phyloP scores from a whole-genome alignment of 64 coral and sea anemone genomes.

The Stylophora pistillata region DNA sequence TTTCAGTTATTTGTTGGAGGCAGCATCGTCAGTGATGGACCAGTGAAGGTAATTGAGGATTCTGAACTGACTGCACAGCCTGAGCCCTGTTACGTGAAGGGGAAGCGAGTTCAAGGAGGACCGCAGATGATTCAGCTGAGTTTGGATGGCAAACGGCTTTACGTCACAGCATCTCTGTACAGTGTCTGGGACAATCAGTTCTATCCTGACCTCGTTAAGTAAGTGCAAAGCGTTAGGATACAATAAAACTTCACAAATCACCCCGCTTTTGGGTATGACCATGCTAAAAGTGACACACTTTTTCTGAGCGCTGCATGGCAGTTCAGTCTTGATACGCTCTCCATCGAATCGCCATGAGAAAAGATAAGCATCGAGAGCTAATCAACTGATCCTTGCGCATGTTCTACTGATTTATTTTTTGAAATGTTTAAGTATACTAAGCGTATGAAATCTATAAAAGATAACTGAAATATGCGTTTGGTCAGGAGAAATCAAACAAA shows the following conservation, averaged over 20 bases:
- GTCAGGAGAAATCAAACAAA: too few relatives aligned
- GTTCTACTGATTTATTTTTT: too few relatives aligned
- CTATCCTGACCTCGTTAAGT: slow-evolving; percentile 87
- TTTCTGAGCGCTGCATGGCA: not conserved
- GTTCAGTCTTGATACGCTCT: too few relatives aligned
- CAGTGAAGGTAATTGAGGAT: slow-evolving; percentile 79
- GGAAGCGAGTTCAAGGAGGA: slow-evolving; percentile 92
- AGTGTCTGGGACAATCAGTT: slow-evolving; percentile 99
- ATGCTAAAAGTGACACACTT: too few relatives aligned
- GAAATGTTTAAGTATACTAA: too few relatives aligned
- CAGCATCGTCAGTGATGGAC: slow-evolving; percentile 73
- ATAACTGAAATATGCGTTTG: too few relatives aligned
- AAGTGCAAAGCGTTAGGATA: not conserved
- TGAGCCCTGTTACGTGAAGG: slow-evolving; percentile 73
- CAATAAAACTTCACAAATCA: not conserved
- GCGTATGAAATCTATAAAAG: too few relatives aligned
- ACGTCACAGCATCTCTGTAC: slow-evolving; percentile 91
- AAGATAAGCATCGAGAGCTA: too few relatives aligned
- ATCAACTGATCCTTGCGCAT: too few relatives aligned
- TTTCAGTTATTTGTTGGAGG: slow-evolving; percentile 87
- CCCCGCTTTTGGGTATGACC: too few relatives aligned
- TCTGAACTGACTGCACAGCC: slow-evolving; percentile 76
- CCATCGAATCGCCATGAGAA: too few relatives aligned
- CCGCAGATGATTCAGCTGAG: slow-evolving; percentile 98
- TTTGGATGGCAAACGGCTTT: slow-evolving; percentile 93